Base-by-base conservation (phyloP, 2,113 vertebrate species). In the Nannobrachium achirus region DNA sequence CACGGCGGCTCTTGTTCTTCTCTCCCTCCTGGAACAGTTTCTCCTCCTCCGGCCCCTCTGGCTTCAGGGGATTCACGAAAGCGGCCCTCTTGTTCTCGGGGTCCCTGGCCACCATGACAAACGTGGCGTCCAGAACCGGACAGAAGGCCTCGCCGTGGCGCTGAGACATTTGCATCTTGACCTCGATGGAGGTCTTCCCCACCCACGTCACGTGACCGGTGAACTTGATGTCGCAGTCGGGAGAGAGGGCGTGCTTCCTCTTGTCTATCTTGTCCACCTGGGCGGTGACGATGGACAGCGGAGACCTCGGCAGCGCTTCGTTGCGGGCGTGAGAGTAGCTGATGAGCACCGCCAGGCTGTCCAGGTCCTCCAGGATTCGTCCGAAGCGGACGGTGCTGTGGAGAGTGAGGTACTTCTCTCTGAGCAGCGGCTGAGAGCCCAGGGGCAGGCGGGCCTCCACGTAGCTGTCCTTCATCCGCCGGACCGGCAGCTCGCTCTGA, bases 341-440 rank as follows among this genome's bases (percentile, higher is more conserved):
- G 88, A 98, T 94, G 71, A 99, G 95, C 85, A 99, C 98, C 98
- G 96, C 97, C 89, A 99, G 94, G 88, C 97, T 98, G 87, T 99
- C 98, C 75, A 99, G 89, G 78, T 99, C 97, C 90, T 99, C 98
- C 90, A 99, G 93, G 89, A 99, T 96, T 61, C 97, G 91, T 11
- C 98, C 97, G 90, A 99, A 99, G 85, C 98, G 99, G 75, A 99
- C 94, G 0, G 92, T 94, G 84, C 97, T 96, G 86, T 97, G 90
- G 65, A 92, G 92, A 62, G 95, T 99, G 82, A 99, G 90, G 69
- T 99, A 99, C 60, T 98, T 99, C 81, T 99, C 97, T 71, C 96
- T 81, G 83, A 99, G 93, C 69, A 89, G 82, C 13, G 95, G 95
- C 50, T 98, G 91, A n/a, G 94, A 96, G 76, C 97, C 97, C 74